Evolutionary conservation across 1,140 invertebrate genomes (phyloP), one percentile per base, ranked within the genome.

Genomic region (Drosophila carrolli): DNA sequence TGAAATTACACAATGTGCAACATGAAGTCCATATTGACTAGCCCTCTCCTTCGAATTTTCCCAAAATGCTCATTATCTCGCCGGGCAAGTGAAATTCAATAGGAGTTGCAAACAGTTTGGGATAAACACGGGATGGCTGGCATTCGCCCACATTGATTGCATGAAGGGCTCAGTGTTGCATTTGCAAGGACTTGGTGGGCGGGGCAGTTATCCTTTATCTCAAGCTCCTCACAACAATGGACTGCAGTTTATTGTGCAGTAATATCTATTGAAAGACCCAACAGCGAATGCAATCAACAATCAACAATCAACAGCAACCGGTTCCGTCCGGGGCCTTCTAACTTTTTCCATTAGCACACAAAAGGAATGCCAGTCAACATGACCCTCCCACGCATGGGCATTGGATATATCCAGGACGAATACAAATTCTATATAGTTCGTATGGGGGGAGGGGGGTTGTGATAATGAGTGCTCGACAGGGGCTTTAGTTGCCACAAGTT

Each of bases 311-410:
- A 47, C 51, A 62, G 62, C 81, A 83, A 63, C 54, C 83, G 63
- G 58, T 54, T 54, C 32, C 13, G 35, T 59, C 19, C 13, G 43
- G 16, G 40, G 51, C 29, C 46, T 27, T 44, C 46, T 27, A 83
- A 83, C 82, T 85, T 86, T 81, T 86, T 75, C 83, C 75, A 86
- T 85, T 85, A 85, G 40, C 50, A 59, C 53, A 78, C 72, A 85
- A 75, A 77, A 37, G 75, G 38, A 54, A 13, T 38, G 41, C 58
- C 53, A 56, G 41, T 13, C 62, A 32, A 8, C 29, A 19, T 7
- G 3, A 5, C 5, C 19, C 44, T 2, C 16, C 10, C 14, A 4
- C 14, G 0, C 8, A 10, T 29, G 7, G n/a, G 4, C 8, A 32
- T 32, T 32, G 29, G 29, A 8, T 32, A 35, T 51, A 59, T 43